Evolutionary conservation across 2,888 invertebrate genomes (phyloP).

Genomic region (Plusia festucae): DNA sequence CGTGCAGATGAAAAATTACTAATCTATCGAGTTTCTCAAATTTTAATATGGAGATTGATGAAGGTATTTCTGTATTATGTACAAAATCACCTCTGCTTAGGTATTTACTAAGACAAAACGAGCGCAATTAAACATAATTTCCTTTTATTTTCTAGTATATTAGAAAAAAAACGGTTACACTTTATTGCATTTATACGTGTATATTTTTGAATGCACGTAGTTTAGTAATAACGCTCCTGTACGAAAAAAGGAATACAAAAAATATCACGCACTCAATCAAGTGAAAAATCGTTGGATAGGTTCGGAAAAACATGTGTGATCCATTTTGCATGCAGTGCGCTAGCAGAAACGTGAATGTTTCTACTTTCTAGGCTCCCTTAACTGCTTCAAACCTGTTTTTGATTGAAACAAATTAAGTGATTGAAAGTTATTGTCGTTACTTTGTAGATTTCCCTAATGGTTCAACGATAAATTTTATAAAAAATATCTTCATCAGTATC

Average conservation of each 20-base stretch:
- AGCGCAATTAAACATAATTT: constrained; percentile 9
- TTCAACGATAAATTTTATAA: too few relatives aligned
- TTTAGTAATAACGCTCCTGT: constrained; percentile 41
- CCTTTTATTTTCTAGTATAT: neutral
- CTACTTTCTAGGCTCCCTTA: constrained; percentile 25
- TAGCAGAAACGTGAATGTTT: constrained; percentile 37
- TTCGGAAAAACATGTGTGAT: constrained; percentile 42
- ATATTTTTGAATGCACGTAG: constrained; percentile 24
- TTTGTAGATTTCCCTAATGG: too few relatives aligned
- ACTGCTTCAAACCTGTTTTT: neutral
- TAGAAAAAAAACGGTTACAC: neutral
- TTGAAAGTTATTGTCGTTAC: too few relatives aligned
- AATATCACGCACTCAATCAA: constrained; percentile 53
- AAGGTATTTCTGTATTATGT: neutral
- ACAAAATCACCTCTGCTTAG: neutral
- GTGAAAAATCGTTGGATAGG: constrained; percentile 48
- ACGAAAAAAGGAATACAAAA: constrained; percentile 46
- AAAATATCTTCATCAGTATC: too few relatives aligned
- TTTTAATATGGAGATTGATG: neutral
- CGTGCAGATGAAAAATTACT: too few relatives aligned
- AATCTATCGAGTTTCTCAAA: neutral
- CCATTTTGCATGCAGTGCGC: constrained; percentile 37
- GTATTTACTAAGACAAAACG: neutral
- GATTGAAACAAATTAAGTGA: too few relatives aligned
- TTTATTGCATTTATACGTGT: constrained; percentile 8